These are phyloP conservation scores for Hyperoplus lanceolatus DNA, from an alignment of 2,797 vertebrate genomes.

Conservation along the genomic window DNA sequence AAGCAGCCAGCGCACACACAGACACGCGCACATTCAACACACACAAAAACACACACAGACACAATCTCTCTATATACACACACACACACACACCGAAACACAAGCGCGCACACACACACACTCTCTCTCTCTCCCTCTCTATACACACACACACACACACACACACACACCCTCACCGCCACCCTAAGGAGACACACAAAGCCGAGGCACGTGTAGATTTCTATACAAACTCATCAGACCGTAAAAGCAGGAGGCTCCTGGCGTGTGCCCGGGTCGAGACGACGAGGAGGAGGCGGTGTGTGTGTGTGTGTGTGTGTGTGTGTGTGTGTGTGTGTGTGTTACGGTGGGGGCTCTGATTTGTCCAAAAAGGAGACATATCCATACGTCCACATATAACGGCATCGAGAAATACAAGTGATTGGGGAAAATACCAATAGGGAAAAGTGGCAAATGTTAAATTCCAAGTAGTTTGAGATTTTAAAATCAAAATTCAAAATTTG, in stretches of 20 bases:
- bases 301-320: slow-evolving; percentile 64
- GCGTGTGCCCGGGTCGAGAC: slow-evolving; percentile 84
- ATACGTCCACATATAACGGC: slow-evolving; percentile 59
- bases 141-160: slow-evolving; percentile 13
- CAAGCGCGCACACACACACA: slow-evolving; percentile 12
- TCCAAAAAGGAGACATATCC: slow-evolving; percentile 73
- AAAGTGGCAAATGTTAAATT: slow-evolving; percentile 27
- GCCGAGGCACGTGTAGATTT: slow-evolving; percentile 86
- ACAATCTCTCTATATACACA: too few relatives aligned
- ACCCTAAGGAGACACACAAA: neutral
- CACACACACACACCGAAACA: too few relatives aligned
- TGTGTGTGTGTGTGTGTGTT: slow-evolving; percentile 80
- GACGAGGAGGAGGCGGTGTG: slow-evolving; percentile 60
- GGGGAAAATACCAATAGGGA: slow-evolving; percentile 45
- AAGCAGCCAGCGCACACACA: too few relatives aligned
- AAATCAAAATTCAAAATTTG: neutral
- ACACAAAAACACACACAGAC: too few relatives aligned
- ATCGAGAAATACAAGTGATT: slow-evolving; percentile 52
- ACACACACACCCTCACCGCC: slow-evolving; percentile 22
- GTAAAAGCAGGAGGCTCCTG: slow-evolving; percentile 87
- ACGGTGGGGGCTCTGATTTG: slow-evolving; percentile 52
- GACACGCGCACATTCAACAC: too few relatives aligned
- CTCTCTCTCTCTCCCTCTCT: neutral
- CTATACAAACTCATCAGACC: slow-evolving; percentile 88
- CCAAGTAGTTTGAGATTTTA: rapidly evolving